Conservation (phyloP, 2,113 vertebrate species). For the Poeciliopsis prolifica region DNA sequence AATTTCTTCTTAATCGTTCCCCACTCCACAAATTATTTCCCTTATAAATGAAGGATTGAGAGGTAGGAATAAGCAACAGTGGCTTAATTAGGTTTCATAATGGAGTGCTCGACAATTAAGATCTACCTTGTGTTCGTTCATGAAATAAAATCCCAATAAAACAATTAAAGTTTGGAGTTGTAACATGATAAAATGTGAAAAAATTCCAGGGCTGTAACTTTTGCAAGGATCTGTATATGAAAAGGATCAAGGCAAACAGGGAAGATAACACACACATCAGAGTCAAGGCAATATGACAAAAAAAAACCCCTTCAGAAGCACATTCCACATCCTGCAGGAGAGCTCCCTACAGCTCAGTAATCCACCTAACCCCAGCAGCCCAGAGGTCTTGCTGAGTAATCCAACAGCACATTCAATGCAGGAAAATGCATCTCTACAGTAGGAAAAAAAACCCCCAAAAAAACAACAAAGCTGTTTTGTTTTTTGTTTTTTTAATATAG, state of each 20-base stretch:
- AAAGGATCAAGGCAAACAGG: conserved; percentile 39
- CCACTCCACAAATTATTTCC: too few relatives aligned
- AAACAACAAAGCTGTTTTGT: conserved; percentile 7
- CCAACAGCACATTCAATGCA: conserved; percentile 53
- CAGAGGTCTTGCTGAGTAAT: conserved; percentile 64
- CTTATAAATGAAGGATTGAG: background rate
- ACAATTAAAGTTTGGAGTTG: background rate
- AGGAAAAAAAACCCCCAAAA: conserved; percentile 34
- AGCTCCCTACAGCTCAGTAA: conserved; percentile 57
- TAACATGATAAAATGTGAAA: background rate
- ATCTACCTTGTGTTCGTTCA: too few relatives aligned
- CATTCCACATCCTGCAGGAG: conserved; percentile 54
- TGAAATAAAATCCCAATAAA: background rate
- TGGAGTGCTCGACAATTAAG: background rate
- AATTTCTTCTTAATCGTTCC: too few relatives aligned
- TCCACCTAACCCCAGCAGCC: conserved; percentile 63
- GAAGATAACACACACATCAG: conserved; percentile 60
- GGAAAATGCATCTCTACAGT: conserved; percentile 42
- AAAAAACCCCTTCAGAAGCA: conserved; percentile 56
- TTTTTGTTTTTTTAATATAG: conserved; percentile 4
- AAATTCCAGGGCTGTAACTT: background rate
- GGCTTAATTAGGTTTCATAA: background rate
- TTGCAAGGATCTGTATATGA: conserved; percentile 4
- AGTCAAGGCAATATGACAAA: conserved; percentile 54
- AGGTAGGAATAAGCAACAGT: background rate